Conservation (phyloP, 2,113 vertebrate genomes). For the Sprattus sprattus region DNA sequence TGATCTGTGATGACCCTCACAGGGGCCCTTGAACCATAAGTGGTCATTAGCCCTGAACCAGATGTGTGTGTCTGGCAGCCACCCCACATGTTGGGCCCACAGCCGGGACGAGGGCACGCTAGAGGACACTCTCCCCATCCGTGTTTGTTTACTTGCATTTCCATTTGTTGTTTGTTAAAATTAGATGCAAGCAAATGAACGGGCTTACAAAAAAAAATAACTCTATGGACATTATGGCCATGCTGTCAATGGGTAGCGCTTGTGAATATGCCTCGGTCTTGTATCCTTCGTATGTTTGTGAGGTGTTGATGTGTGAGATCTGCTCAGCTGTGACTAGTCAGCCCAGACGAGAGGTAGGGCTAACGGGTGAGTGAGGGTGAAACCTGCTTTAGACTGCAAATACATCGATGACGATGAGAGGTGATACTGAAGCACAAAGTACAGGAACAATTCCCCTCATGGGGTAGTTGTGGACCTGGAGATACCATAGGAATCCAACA, state of each 20-base stretch:
- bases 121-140: not conserved
- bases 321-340: slow-evolving; percentile 28
- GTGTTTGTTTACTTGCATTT: slow-evolving; percentile 14
- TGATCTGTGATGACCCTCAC: slow-evolving; percentile 37
- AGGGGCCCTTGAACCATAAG: slow-evolving; percentile 47
- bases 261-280: slow-evolving; percentile 21
- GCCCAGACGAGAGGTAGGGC: not conserved
- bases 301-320: slow-evolving; percentile 28
- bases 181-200: not conserved
- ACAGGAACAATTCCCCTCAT: not conserved
- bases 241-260: not conserved
- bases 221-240: not conserved
- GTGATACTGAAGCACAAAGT: not conserved
- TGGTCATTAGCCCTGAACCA: slow-evolving; percentile 40
- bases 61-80: slow-evolving; percentile 28
- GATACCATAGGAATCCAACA: no score
- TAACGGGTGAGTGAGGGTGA: not conserved
- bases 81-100: not conserved
- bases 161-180: not conserved
- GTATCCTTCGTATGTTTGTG: slow-evolving; percentile 32
- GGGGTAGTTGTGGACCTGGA: not conserved
- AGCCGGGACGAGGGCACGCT: not conserved
- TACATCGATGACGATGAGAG: not conserved
- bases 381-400: not conserved
- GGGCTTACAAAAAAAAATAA: not conserved